phyloP scores from a whole-genome alignment of 2,888 invertebrate genomes.

The Apeira syringaria region DNA sequence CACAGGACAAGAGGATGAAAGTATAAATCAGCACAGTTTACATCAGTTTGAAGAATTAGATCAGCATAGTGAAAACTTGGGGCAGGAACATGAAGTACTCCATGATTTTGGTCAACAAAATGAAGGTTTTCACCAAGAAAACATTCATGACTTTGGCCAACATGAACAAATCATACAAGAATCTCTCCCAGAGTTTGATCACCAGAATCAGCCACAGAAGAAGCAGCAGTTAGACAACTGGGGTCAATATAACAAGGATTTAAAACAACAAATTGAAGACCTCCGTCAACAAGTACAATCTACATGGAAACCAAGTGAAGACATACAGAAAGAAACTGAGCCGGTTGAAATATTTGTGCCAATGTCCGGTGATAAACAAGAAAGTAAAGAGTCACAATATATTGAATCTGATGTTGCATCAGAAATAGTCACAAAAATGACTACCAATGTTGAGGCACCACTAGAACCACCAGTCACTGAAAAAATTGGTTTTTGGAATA shows the following conservation, averaged over 20 bases:
- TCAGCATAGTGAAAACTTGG: constrained; percentile 23
- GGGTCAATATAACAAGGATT: constrained; percentile 15
- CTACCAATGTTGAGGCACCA: constrained; percentile 34
- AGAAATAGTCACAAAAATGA: constrained; percentile 26
- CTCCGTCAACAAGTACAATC: neutral
- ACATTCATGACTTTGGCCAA: constrained; percentile 16
- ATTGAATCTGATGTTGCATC: constrained; percentile 21
- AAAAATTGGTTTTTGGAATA: constrained; percentile 82
- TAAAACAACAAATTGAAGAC: constrained; percentile 13
- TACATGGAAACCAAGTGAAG: constrained; percentile 9
- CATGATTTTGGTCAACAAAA: constrained; percentile 27
- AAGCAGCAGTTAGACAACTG: constrained; percentile 17
- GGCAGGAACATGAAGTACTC: constrained; percentile 32
- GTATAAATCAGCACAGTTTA: constrained; percentile 21
- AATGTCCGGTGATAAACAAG: constrained; percentile 7
- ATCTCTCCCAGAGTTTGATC: constrained; percentile 12
- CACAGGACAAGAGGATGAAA: constrained; percentile 27
- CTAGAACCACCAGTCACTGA: constrained; percentile 46
- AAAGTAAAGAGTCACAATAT: constrained; percentile 1
- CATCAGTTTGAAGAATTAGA: constrained; percentile 8
- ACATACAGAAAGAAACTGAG: constrained; percentile 15
- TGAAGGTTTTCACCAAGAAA: constrained; percentile 28
- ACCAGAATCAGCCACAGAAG: constrained; percentile 22
- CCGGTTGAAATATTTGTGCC: constrained; percentile 9
- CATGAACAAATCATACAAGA: constrained; percentile 15